Percentiles rank a stretch among this genome's conserved stretches.
phyloP scores from a whole-genome alignment of 2,113 vertebrate genomes.

The Syrmaticus mikado region DNA sequence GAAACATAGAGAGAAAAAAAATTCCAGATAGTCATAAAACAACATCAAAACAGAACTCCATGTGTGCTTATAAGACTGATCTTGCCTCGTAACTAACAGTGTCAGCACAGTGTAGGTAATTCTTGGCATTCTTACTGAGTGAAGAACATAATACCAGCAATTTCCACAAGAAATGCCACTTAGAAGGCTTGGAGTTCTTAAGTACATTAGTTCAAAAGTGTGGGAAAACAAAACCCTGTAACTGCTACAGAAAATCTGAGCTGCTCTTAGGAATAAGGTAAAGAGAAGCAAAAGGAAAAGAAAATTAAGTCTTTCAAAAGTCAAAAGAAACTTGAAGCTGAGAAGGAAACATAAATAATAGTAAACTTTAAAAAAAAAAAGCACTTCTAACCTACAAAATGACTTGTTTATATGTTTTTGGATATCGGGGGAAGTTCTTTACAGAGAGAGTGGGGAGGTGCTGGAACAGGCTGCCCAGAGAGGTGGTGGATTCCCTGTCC shows the following conservation, averaged over 20 bases:
- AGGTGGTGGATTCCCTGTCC: too few species aligned
- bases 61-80: not conserved
- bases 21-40: not conserved
- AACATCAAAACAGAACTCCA: not conserved
- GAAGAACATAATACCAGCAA: not conserved
- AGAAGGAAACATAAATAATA: not conserved
- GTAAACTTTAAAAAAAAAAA: not conserved
- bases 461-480: too few species aligned
- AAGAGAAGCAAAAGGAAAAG: not conserved
- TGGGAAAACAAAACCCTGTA: not conserved
- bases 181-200: not conserved
- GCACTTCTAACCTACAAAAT: not conserved
- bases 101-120: not conserved
- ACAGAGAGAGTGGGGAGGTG: too few species aligned
- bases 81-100: not conserved
- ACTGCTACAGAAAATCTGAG: not conserved
- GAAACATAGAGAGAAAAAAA: not conserved
- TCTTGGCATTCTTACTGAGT: not conserved
- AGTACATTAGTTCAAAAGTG: not conserved
- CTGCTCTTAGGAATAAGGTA: accelerated
- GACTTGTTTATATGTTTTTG: not conserved
- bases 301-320: not conserved
- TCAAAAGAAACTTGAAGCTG: not conserved
- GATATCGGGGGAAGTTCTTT: too few species aligned
- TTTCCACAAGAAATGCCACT: not conserved